A percentile compares a stretch with the other conserved stretches of the same genome.
phyloP scores from a whole-genome alignment of 2,888 invertebrate species.

The Hylaea fasciaria region DNA sequence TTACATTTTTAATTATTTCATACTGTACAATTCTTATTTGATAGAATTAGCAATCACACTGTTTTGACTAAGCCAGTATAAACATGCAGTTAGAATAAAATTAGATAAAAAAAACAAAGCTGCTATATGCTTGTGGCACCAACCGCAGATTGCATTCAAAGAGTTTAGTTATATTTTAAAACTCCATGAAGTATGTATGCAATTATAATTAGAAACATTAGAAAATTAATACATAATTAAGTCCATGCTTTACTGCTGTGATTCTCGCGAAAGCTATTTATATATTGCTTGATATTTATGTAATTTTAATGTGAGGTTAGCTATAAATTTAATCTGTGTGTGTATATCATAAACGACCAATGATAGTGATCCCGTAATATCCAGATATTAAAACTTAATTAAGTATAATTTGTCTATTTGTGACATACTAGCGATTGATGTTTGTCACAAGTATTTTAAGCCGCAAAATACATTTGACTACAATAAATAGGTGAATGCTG shows the following conservation, averaged over 20 bases:
- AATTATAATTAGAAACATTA: not conserved
- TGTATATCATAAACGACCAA: conserved; percentile 9
- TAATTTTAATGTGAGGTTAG: conserved; percentile 7
- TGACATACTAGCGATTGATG: conserved; percentile 2
- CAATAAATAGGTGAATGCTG: not conserved
- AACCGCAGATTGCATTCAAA: conserved; percentile 1
- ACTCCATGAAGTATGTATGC: conserved; percentile 9
- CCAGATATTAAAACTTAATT: not conserved
- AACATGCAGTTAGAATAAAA: conserved; percentile 54
- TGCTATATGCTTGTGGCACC: conserved; percentile 10
- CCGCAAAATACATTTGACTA: not conserved
- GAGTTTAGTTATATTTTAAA: not conserved
- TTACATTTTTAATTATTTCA: too few relatives aligned
- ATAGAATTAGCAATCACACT: conserved; percentile 44
- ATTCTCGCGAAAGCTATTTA: conserved; percentile 11
- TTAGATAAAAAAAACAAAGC: conserved; percentile 31
- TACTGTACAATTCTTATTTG: not conserved
- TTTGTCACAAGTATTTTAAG: conserved; percentile 2
- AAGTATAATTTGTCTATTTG: conserved; percentile 1
- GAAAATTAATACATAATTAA: not conserved
- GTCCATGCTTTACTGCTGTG: conserved; percentile 4
- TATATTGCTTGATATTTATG: not conserved
- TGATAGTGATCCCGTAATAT: too few relatives aligned
- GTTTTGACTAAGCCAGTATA: conserved; percentile 45
- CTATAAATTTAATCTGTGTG: not conserved